Evolutionary conservation across 2,888 invertebrate species (phyloP), one percentile per base, ranked within the genome.

Genomic region (Linnaemya vulpina): DNA sequence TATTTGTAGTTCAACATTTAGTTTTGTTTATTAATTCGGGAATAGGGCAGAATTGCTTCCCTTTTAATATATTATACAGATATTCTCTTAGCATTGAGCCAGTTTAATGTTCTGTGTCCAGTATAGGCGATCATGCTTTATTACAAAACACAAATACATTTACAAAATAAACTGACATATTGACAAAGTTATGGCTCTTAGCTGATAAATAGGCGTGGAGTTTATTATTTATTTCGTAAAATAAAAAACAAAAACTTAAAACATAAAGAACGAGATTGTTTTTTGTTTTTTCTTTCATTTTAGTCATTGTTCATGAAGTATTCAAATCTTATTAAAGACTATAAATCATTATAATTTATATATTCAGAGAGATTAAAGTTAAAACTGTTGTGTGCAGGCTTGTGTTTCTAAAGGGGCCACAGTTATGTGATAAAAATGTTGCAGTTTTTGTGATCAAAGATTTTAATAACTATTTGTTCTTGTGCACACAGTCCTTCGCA

Each of bases 111-210:
- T 22, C 13, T 0, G 22, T 43, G 49, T 65, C 22, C 46, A 71
- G 38, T 49, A 38, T 65, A 65, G 40, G 46, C 40, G 74, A 75
- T 75, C 75, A 75, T 60, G 75, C 68, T 81, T 81, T 81, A 49
- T 58, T 63, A 70, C 55, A 82, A n/a, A n/a, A 49, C 38, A 76
- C 62, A 76, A 51, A 68, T 30, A 65, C 80, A 76, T 58, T 38
- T 15, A 62, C 53, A 74, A 60, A 73, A 70, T 65, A 15, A 83
- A 86, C 80, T 88, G 88, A 88, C 88, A 88, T 88, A 86, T 88
- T 88, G 88, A 88, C 88, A 87, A 86, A 88, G 87, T 86, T 87
- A 88, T 88, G 88, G 88, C 88, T 88, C 78, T 88, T 87, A 88
- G 87, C 87, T 87, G 88, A 88, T 88, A 88, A 88, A 87, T 87